phyloP scores from a whole-genome alignment of 2,888 invertebrate genomes.

The Neoitamus cyanurus region DNA sequence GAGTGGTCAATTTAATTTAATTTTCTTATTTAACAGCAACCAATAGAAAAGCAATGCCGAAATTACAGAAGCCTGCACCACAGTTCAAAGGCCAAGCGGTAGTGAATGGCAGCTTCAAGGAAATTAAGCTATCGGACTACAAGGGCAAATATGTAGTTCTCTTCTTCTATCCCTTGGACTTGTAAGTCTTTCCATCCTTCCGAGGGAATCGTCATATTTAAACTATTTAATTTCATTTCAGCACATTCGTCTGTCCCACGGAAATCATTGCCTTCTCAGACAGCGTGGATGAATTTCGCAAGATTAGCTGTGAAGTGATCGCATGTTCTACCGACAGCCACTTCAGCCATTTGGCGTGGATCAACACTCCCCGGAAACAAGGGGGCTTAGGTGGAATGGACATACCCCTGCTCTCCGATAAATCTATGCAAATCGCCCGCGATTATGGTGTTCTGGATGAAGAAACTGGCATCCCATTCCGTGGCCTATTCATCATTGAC shows the following conservation, averaged over 20 bases:
- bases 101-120: slow-evolving; percentile 83
- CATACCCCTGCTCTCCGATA: slow-evolving; percentile 94
- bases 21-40: not conserved
- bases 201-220: not conserved
- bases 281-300: slow-evolving; percentile 81
- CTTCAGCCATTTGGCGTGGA: slow-evolving; percentile 97
- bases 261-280: slow-evolving; percentile 99
- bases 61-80: slow-evolving; percentile 82
- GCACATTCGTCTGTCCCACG: slow-evolving; percentile 87
- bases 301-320: slow-evolving; percentile 86
- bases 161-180: slow-evolving; percentile 93
- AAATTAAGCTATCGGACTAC: slow-evolving; percentile 80
- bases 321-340: slow-evolving; percentile 97
- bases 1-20: not conserved
- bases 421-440: slow-evolving; percentile 84
- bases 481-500: slow-evolving; percentile 97
- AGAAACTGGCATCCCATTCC: slow-evolving; percentile 90
- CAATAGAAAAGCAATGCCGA: slow-evolving; percentile 13
- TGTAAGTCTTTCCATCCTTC: slow-evolving; percentile 61
- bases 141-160: slow-evolving; percentile 90
- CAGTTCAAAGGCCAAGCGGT: slow-evolving; percentile 88
- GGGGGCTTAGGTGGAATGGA: slow-evolving; percentile 95
- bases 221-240: not conserved
- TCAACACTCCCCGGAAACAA: slow-evolving; percentile 92
- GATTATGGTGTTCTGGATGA: slow-evolving; percentile 93